Percentiles rank a stretch among this genome's conserved stretches.
These are phyloP conservation scores for Aix galericulata DNA, from an alignment of 2,113 vertebrate species.

Conservation along the genomic window DNA sequence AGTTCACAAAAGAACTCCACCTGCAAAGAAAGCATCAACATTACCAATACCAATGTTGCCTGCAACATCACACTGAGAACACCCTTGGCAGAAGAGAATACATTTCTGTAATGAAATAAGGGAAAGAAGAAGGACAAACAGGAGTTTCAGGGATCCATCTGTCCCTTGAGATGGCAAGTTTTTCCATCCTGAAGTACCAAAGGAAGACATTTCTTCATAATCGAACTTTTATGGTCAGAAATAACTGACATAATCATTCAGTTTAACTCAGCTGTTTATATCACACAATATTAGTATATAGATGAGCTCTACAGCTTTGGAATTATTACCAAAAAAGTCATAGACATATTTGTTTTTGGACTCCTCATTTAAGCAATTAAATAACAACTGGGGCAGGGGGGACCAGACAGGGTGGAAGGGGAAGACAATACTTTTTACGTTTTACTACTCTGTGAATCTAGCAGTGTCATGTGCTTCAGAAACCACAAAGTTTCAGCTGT, in stretches of 20 bases:
- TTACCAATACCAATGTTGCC: neutral
- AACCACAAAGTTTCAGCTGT: neutral
- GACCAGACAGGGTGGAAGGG: neutral
- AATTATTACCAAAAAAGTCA: neutral
- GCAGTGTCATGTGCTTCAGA: neutral
- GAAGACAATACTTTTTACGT: neutral
- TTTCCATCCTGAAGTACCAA: neutral
- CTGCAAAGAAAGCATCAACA: constrained; percentile 67
- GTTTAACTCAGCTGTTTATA: neutral
- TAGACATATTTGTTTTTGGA: neutral
- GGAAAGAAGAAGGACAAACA: neutral
- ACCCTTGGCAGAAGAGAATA: neutral
- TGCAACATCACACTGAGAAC: neutral
- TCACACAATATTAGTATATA: neutral
- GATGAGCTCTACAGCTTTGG: neutral
- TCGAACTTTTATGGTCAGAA: neutral
- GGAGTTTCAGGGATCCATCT: neutral
- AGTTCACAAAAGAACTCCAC: constrained; percentile 90
- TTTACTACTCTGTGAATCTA: neutral
- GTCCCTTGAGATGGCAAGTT: neutral
- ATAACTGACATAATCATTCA: neutral
- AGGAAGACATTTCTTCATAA: neutral
- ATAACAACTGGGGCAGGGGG: neutral
- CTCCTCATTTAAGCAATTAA: neutral
- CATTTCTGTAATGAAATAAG: neutral